phyloP scores from a whole-genome alignment of 1,140 invertebrate species.

The Habropoda laboriosa region DNA sequence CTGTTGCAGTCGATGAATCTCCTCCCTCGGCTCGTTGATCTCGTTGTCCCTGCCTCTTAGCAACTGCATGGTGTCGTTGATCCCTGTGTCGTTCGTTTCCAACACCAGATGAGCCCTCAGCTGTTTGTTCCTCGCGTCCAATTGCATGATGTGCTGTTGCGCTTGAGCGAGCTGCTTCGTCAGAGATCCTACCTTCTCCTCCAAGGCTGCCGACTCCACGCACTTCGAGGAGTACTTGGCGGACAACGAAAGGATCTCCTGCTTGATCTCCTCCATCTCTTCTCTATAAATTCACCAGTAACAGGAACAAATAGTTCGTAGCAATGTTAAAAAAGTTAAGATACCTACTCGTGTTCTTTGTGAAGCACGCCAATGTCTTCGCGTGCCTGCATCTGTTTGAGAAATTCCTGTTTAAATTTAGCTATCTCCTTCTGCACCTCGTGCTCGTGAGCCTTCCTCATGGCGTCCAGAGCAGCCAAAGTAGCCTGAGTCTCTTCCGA shows the following conservation, averaged over 20 bases:
- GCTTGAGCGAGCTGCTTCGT: constrained; percentile 90
- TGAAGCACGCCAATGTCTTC: constrained; percentile 83
- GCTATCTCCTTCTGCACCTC: constrained; percentile 94
- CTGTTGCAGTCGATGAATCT: constrained; percentile 79
- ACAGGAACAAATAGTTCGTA: no score
- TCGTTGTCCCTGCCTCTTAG: constrained; percentile 77
- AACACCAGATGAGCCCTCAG: constrained; percentile 88
- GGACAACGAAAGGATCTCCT: constrained; percentile 92
- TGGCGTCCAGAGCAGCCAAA: constrained; percentile 92
- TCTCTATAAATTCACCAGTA: constrained; percentile 81
- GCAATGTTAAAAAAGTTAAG: no score
- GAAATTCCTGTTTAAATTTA: constrained; percentile 93
- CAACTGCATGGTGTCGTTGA: constrained; percentile 75
- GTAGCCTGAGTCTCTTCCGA: constrained; percentile 94
- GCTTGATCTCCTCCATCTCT: constrained; percentile 92
- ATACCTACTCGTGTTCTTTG: constrained; percentile 84
- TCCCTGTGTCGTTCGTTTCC: constrained; percentile 80
- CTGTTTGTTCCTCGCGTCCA: constrained; percentile 90
- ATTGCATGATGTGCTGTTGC: constrained; percentile 89
- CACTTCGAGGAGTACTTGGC: constrained; percentile 96
- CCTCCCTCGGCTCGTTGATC: constrained; percentile 78
- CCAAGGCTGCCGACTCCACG: constrained; percentile 92
- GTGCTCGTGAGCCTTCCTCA: constrained; percentile 95
- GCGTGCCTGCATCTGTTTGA: constrained; percentile 86
- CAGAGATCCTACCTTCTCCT: constrained; percentile 90